phyloP scores from a whole-genome alignment of 2,797 vertebrate genomes.

The Peromyscus eremicus region DNA sequence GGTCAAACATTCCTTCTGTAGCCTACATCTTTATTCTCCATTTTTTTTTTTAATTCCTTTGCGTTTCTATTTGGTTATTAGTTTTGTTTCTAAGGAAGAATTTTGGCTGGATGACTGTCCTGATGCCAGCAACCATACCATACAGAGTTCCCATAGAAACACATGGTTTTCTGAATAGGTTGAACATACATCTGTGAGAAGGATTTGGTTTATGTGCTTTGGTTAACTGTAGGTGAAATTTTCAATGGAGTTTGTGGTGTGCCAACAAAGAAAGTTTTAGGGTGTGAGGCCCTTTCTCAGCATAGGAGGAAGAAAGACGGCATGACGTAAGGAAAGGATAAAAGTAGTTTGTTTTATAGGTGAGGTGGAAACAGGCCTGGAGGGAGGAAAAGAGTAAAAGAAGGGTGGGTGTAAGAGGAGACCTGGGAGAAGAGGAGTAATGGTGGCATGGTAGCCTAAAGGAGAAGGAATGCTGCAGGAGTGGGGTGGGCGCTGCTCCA shows the following conservation, averaged over 20 bases:
- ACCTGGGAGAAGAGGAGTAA: background rate
- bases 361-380: background rate
- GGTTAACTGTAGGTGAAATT: background rate
- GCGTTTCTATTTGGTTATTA: background rate
- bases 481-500: background rate
- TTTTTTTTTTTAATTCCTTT: slow-evolving; percentile 35
- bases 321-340: background rate
- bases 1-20: background rate
- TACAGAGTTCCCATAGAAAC: background rate
- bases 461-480: background rate
- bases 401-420: background rate
- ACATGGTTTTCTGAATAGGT: slow-evolving; percentile 31
- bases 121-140: background rate
- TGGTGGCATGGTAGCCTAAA: background rate
- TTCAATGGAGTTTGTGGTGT: slow-evolving; percentile 47
- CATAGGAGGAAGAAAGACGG: background rate
- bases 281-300: background rate
- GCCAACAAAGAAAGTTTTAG: slow-evolving; percentile 12
- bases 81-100: slow-evolving; percentile 49
- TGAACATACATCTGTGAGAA: slow-evolving; percentile 41
- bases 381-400: background rate
- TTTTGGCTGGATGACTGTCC: slow-evolving; percentile 39
- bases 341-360: background rate
- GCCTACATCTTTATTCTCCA: slow-evolving; percentile 2
- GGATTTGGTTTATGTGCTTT: background rate